Evolutionary conservation across 2,797 vertebrate species (phyloP), one percentile per base, ranked within the genome.

Genomic region (Pipistrellus nathusii): DNA sequence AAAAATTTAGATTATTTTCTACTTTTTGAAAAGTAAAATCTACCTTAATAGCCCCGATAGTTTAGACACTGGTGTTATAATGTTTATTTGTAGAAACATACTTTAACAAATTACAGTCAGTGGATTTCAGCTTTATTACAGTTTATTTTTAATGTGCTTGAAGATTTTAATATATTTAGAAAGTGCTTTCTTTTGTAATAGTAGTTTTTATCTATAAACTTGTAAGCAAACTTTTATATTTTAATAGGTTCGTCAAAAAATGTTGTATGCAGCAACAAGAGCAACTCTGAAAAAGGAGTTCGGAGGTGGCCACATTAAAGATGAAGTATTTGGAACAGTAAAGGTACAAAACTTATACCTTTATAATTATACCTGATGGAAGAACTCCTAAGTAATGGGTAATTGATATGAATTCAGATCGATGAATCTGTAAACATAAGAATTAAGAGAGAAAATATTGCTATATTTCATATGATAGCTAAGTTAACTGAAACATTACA

Each of bases 231-330:
- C 64, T 96, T n/a, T 95, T 88, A 20, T 94, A 86, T 85, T 53
- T 87, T 4, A 38, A 73, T 97, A 99, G 99, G 99, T 99, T 98
- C 99, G 99, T 96, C 98, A 99, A 38, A 99, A 99, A 98, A 99
- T 99, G 99, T 97, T 99, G 90, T 99, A 99, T 95, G 99, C 99
- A 96, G 99, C 99, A 97, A 99, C 99, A 81, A 98, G 99, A 98
- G 99, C 99, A 87, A 99, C 99, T 3, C 96, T 99, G 96, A 99
- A 99, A 98, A 99, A 99, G 96, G 99, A 99, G 97, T 99, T 99
- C 97, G 99, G 99, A 96, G 99, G 99, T 15, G 99, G 99, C 23
- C 99, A 99, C 98, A 99, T 99, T 96, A 99, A 99, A 97, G 99
- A 99, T 94, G 99, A 99, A 98, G 97, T 99, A 27, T 99, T 99